Conservation (phyloP, 1,140 invertebrate species). For the Monochamus saltuarius region DNA sequence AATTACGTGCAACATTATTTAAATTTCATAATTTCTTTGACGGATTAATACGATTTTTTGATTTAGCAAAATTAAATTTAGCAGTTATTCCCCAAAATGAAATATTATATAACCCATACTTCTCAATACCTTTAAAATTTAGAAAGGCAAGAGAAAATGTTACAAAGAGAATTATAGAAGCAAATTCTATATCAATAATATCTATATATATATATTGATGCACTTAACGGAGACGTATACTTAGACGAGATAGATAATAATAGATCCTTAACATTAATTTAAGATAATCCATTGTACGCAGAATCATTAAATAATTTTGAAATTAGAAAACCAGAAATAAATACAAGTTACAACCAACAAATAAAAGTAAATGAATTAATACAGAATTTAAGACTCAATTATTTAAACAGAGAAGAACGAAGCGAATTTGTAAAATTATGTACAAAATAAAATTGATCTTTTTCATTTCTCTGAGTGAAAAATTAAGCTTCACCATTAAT, state of each 20-base stretch:
- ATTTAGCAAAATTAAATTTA: too few relatives aligned
- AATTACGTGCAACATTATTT: not conserved
- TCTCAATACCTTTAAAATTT: not conserved
- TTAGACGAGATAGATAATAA: too few relatives aligned
- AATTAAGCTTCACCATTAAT: conserved; percentile 1
- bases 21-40: too few relatives aligned
- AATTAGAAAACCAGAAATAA: too few relatives aligned
- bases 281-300: too few relatives aligned
- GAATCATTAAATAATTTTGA: too few relatives aligned
- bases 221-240: too few relatives aligned
- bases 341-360: too few relatives aligned
- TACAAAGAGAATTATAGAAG: not conserved
- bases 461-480: not conserved
- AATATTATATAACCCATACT: not conserved
- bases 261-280: not conserved
- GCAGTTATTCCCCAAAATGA: not conserved
- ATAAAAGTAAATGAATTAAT: too few relatives aligned
- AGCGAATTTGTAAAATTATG: not conserved
- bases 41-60: too few relatives aligned
- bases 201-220: not conserved
- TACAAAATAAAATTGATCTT: not conserved
- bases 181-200: not conserved
- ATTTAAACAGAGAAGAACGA: not conserved
- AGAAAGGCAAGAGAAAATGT: not conserved
- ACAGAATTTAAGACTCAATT: too few relatives aligned